Evolutionary conservation across 2,888 invertebrate genomes (phyloP).

Genomic region (Leucophenga montana): DNA sequence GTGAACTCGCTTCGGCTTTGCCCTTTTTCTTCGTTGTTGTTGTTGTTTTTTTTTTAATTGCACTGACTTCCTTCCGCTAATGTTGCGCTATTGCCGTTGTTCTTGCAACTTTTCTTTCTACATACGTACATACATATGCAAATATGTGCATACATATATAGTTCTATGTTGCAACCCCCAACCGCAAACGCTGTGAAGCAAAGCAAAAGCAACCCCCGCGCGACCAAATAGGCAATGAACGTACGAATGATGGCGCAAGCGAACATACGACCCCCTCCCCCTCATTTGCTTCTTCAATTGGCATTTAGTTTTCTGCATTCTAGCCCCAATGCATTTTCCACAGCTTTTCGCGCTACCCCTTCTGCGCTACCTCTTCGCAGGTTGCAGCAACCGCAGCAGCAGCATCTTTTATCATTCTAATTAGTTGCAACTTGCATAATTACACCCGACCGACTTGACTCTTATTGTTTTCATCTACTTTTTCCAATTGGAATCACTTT

Average conservation of each 20-base stretch:
- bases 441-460: conserved; percentile 33
- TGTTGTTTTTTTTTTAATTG: conserved; percentile 64
- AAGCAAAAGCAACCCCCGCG: conserved; percentile 2
- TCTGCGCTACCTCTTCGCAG: background rate
- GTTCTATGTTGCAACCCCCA: conserved; percentile 32
- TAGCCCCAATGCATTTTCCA: background rate
- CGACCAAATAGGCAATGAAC: too few relatives aligned
- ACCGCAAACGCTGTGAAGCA: conserved; percentile 23
- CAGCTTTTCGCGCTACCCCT: background rate
- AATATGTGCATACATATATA: conserved; percentile 28
- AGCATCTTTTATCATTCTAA: conserved; percentile 52
- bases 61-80: conserved; percentile 59
- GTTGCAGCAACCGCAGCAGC: background rate
- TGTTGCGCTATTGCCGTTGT: background rate
- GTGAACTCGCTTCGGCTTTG: conserved; percentile 19
- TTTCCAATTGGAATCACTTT: conserved; percentile 1
- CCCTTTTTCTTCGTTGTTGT: conserved; percentile 48
- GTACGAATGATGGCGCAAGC: background rate
- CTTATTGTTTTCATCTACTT: background rate
- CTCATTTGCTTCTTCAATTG: background rate
- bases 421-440: conserved; percentile 63
- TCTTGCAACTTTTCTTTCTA: conserved; percentile 51
- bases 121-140: background rate
- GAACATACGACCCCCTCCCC: too few relatives aligned
- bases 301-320: too few relatives aligned